A percentile compares a stretch with the other conserved stretches of the same genome.
Conservation (phyloP, 2,113 vertebrate genomes). For the Embiotoca jacksoni region DNA sequence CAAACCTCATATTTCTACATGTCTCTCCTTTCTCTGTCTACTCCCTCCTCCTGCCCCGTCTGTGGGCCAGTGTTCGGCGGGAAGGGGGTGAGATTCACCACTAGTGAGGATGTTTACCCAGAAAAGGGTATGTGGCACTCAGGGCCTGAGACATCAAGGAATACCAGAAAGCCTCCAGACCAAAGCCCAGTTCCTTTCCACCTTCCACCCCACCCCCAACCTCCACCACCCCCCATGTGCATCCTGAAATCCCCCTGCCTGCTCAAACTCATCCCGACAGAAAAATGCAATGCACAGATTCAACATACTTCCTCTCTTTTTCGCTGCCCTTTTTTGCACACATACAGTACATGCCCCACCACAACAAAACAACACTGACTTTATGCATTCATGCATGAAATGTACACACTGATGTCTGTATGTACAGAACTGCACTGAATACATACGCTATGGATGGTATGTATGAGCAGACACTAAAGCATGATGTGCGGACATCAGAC, state of each 20-base stretch:
- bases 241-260: constrained; percentile 74
- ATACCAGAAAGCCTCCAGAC: constrained; percentile 67
- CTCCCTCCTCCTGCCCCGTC: constrained; percentile 74
- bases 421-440: constrained; percentile 68
- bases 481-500: constrained; percentile 79
- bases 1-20: constrained; percentile 66
- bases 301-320: constrained; percentile 18
- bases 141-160: constrained; percentile 71
- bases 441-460: constrained; percentile 75
- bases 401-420: constrained; percentile 72
- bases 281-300: constrained; percentile 62
- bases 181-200: constrained; percentile 66
- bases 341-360: constrained; percentile 19
- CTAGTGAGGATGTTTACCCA: constrained; percentile 99
- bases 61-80: constrained; percentile 95
- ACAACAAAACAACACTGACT: constrained; percentile 37
- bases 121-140: constrained; percentile 96
- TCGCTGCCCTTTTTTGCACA: constrained; percentile 32
- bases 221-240: constrained; percentile 65
- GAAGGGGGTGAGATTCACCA: constrained; percentile 98
- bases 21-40: constrained; percentile 74
- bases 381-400: constrained; percentile 78
- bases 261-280: constrained; percentile 68
- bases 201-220: constrained; percentile 37
- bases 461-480: constrained; percentile 76